A percentile compares a stretch with the other conserved stretches of the same genome.
phyloP scores from a whole-genome alignment of 2,888 invertebrate species.

The Hesperia comma region DNA sequence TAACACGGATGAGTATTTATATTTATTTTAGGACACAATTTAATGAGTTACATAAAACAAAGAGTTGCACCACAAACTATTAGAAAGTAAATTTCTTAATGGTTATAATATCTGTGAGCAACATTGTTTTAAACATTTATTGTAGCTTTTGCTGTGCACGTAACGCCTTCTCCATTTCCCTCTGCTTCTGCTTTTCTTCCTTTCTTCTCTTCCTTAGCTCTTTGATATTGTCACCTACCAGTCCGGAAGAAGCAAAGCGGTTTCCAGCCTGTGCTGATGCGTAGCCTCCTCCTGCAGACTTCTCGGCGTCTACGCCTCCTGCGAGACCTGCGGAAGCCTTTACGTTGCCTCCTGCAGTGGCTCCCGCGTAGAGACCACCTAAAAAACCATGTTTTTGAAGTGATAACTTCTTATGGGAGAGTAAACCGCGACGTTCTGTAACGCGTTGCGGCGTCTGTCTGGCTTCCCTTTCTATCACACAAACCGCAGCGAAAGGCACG shows the following conservation, averaged over 20 bases:
- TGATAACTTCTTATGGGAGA: too few relatives aligned
- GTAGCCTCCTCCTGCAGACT: conserved; percentile 67
- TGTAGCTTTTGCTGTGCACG: conserved; percentile 33
- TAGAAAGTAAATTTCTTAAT: not conserved
- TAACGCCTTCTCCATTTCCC: conserved; percentile 40
- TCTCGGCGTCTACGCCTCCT: conserved; percentile 71
- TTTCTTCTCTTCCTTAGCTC: conserved; percentile 55
- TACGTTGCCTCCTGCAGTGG: conserved; percentile 83
- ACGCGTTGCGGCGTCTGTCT: too few relatives aligned
- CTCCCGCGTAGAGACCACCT: conserved; percentile 85
- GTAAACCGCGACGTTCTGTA: too few relatives aligned
- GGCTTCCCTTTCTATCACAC: too few relatives aligned
- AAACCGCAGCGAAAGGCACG: too few relatives aligned
- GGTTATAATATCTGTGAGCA: not conserved
- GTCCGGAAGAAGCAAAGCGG: conserved; percentile 58
- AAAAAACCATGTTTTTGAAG: conserved; percentile 24
- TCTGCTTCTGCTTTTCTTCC: conserved; percentile 59
- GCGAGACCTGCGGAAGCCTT: conserved; percentile 79
- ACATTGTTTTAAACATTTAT: conserved; percentile 10
- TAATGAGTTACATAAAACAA: conserved; percentile 5
- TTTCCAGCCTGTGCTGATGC: conserved; percentile 71
- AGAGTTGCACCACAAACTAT: not conserved
- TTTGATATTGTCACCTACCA: conserved; percentile 65
- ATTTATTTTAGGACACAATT: not conserved
- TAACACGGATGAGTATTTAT: too few relatives aligned